Evolutionary conservation across 2,888 invertebrate species (phyloP).

Genomic region (Crocallis elinguaria): DNA sequence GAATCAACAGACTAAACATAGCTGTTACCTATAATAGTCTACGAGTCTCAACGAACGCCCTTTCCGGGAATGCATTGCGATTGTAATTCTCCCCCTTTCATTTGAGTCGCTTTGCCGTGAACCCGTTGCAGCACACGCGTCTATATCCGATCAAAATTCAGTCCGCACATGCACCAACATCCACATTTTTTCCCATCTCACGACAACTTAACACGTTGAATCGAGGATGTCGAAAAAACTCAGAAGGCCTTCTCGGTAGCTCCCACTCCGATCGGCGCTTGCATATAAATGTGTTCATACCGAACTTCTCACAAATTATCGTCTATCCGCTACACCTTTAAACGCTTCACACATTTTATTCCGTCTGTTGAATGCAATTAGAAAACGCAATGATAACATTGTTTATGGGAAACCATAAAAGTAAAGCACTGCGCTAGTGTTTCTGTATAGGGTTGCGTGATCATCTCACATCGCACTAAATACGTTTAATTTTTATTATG

Average conservation of each 20-base stretch:
- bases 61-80: constrained; percentile 36
- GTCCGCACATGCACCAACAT: constrained; percentile 52
- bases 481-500: constrained; percentile 52
- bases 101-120: constrained; percentile 7
- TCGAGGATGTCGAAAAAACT: constrained; percentile 64
- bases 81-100: constrained; percentile 39
- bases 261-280: constrained; percentile 39
- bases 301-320: constrained; percentile 49
- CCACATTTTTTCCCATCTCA: constrained; percentile 60
- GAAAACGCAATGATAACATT: constrained; percentile 46
- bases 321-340: constrained; percentile 41
- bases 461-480: constrained; percentile 50
- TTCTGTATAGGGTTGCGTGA: constrained; percentile 50
- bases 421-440: constrained; percentile 43
- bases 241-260: constrained; percentile 51
- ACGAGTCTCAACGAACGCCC: constrained; percentile 4
- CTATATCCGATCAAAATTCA: constrained; percentile 62
- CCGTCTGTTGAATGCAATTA: constrained; percentile 46
- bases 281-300: constrained; percentile 59
- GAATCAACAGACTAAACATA: constrained; percentile 9
- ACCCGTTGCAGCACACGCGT: constrained; percentile 38
- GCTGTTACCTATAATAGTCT: background rate
- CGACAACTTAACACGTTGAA: constrained; percentile 65
- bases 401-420: constrained; percentile 46
- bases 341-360: constrained; percentile 42